A percentile compares a stretch with the other conserved stretches of the same genome.
These are phyloP conservation scores for Prunella himalayana DNA, from an alignment of 2,113 vertebrate species.

Conservation along the genomic window DNA sequence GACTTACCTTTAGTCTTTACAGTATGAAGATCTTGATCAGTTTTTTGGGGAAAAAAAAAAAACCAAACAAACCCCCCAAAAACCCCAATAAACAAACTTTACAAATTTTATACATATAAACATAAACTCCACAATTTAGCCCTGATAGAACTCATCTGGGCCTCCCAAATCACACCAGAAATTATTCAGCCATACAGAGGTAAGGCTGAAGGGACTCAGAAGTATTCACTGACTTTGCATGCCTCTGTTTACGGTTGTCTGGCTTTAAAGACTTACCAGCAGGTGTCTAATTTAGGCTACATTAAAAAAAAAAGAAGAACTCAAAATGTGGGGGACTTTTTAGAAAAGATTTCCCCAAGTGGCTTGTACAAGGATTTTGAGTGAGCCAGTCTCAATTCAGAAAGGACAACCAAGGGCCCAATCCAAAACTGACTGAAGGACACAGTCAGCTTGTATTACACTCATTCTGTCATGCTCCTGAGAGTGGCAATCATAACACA, in stretches of 20 bases:
- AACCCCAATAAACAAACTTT: background rate
- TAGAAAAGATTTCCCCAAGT: constrained; percentile 26
- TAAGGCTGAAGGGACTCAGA: background rate
- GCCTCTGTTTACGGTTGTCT: constrained; percentile 59
- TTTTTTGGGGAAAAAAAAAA: background rate
- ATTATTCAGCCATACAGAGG: constrained; percentile 37
- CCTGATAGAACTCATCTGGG: background rate
- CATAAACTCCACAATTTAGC: background rate
- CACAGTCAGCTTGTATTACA: accelerated
- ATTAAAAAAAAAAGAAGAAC: constrained; percentile 37
- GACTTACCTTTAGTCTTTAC: background rate
- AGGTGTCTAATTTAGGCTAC: constrained; percentile 51
- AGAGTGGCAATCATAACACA: background rate
- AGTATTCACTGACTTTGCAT: constrained; percentile 58
- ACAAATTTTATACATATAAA: background rate
- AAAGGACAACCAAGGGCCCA: background rate
- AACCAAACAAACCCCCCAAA: background rate
- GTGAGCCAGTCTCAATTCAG: background rate
- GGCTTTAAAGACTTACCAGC: constrained; percentile 59
- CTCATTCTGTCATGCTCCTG: background rate
- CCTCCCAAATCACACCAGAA: constrained; percentile 25
- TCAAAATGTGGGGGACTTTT: constrained; percentile 47
- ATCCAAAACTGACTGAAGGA: background rate
- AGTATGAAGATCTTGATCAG: background rate
- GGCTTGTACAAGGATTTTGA: constrained; percentile 1